These are phyloP conservation scores for Bergia puertoricense DNA, from an alignment of 92 coral and sea anemone genomes.

Conservation along the genomic window DNA sequence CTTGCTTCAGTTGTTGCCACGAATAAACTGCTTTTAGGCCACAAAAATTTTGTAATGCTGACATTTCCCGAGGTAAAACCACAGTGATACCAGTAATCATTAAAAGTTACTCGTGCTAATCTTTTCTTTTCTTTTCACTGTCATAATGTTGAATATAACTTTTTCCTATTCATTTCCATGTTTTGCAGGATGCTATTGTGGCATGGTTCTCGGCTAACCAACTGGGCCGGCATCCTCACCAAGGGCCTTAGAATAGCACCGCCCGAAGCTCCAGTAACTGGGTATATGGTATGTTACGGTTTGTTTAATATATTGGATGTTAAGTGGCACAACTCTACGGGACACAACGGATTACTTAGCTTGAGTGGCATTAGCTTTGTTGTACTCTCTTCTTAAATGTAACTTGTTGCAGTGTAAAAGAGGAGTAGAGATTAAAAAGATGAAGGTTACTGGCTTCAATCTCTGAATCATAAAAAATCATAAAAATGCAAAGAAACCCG, in stretches of 20 bases:
- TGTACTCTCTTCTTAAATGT: background rate
- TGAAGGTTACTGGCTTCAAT: background rate
- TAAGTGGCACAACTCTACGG: background rate
- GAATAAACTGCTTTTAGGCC: background rate
- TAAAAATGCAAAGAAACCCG: too few species aligned
- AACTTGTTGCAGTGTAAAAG: background rate
- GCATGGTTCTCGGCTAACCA: conserved; percentile 97
- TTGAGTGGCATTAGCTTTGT: background rate
- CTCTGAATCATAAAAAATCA: background rate
- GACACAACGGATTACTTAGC: background rate
- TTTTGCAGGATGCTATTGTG: conserved; percentile 82
- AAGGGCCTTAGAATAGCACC: conserved; percentile 96
- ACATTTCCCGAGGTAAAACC: too few species aligned
- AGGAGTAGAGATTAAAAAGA: background rate
- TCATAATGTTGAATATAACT: background rate
- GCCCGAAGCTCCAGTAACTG: conserved; percentile 97
- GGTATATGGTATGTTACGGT: conserved; percentile 79
- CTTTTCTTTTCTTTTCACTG: too few species aligned
- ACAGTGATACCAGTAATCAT: background rate
- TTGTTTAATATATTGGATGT: background rate
- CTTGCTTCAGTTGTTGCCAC: background rate
- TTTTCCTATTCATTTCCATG: background rate
- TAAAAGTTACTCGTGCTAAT: background rate
- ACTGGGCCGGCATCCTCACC: conserved; percentile 95
- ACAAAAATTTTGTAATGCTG: background rate